Percentiles rank a stretch among this genome's conserved stretches.
These are phyloP conservation scores for Cephalopachus bancanus DNA, from an alignment of 2,797 vertebrate species.

Conservation along the genomic window DNA sequence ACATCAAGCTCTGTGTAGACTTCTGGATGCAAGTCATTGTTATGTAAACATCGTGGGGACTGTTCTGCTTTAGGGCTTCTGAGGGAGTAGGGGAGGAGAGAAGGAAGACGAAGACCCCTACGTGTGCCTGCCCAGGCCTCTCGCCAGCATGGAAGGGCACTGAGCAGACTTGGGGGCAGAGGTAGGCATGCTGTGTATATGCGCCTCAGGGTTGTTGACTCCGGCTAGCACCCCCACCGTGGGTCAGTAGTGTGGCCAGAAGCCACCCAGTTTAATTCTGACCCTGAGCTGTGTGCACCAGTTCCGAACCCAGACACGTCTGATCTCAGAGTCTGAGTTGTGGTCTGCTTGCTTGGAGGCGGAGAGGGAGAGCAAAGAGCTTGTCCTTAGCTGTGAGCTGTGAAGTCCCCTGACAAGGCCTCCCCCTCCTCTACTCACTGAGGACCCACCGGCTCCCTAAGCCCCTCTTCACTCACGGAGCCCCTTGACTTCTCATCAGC, in stretches of 20 bases:
- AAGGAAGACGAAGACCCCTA: background rate
- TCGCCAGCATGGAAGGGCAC: fast-evolving
- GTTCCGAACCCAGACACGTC: background rate
- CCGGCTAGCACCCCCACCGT: background rate
- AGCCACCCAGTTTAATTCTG: background rate
- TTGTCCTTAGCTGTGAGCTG: background rate
- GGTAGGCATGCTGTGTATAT: background rate
- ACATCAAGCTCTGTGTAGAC: background rate
- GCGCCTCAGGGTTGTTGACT: background rate
- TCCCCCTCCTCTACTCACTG: background rate
- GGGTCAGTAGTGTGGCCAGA: too few species aligned
- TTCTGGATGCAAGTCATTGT: background rate
- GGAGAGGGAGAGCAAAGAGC: background rate
- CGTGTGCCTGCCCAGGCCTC: background rate
- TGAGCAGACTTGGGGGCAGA: background rate
- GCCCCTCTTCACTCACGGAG: background rate
- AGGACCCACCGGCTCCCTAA: background rate
- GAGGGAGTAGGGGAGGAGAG: background rate
- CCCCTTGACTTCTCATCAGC: background rate
- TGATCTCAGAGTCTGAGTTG: background rate
- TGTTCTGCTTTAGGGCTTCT: background rate
- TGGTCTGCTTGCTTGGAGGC: background rate
- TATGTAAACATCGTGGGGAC: background rate
- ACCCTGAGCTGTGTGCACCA: background rate
- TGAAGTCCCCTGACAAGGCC: background rate